phyloP scores from a whole-genome alignment of 1,140 invertebrate genomes.

The Drosophila punjabiensis region DNA sequence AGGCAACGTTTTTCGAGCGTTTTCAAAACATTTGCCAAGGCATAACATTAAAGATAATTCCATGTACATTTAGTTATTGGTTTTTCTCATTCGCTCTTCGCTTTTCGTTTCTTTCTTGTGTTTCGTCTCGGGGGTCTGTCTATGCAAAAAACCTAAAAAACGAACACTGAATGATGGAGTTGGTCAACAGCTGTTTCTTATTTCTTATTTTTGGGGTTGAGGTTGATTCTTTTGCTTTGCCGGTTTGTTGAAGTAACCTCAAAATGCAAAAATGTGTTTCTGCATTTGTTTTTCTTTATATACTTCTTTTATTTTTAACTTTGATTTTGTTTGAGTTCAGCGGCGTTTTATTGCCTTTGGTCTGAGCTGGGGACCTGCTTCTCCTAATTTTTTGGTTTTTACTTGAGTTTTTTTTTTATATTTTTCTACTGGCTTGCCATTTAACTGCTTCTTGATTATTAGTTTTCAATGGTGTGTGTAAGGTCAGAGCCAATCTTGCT shows the following conservation, averaged over 20 bases:
- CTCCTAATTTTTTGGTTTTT: conserved; percentile 27
- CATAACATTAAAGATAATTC: conserved; percentile 62
- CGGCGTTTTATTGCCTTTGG: background rate
- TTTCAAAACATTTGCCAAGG: conserved; percentile 65
- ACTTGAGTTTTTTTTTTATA: background rate
- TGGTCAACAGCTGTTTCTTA: conserved; percentile 65
- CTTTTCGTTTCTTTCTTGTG: conserved; percentile 6
- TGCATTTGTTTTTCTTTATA: background rate
- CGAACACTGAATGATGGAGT: conserved; percentile 24
- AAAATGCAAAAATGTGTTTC: conserved; percentile 58
- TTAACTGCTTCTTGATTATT: conserved; percentile 78
- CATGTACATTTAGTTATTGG: conserved; percentile 49
- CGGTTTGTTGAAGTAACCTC: conserved; percentile 51
- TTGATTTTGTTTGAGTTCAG: conserved; percentile 33
- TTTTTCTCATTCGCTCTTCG: conserved; percentile 8
- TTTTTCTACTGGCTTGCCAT: conserved; percentile 63
- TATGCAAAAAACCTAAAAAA: conserved; percentile 35
- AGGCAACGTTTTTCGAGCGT: conserved; percentile 36
- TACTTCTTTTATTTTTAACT: conserved; percentile 12
- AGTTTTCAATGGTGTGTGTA: conserved; percentile 54
- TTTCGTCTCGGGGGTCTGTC: conserved; percentile 10
- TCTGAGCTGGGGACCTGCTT: conserved; percentile 36
- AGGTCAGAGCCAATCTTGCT: conserved; percentile 71
- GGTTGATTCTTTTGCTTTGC: conserved; percentile 66
- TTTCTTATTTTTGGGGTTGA: conserved; percentile 67